Conservation (phyloP, 2,888 invertebrate genomes). For the Cremastinae sp. region DNA sequence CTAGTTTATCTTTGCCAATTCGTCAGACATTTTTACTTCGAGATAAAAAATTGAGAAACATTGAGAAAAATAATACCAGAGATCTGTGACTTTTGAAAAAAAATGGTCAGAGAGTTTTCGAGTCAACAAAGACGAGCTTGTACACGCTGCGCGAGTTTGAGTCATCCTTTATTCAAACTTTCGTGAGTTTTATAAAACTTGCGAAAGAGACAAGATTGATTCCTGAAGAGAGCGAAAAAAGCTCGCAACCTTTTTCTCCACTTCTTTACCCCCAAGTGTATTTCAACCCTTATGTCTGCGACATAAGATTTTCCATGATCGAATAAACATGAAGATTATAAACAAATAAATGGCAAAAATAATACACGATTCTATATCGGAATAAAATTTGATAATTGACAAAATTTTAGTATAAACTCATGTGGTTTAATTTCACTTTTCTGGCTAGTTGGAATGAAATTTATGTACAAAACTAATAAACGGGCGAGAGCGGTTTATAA, state of each 20-base stretch:
- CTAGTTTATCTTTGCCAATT: too few relatives aligned
- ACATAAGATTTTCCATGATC: slow-evolving; percentile 27
- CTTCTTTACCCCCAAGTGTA: slow-evolving; percentile 27
- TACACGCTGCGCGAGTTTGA: slow-evolving; percentile 58
- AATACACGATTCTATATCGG: too few relatives aligned
- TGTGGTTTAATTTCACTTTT: too few relatives aligned
- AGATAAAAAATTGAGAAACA: too few relatives aligned
- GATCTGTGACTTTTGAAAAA: slow-evolving; percentile 59
- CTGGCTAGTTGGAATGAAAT: slow-evolving; percentile 44
- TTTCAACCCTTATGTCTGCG: slow-evolving; percentile 32
- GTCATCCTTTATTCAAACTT: slow-evolving; percentile 74
- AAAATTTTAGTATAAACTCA: too few relatives aligned
- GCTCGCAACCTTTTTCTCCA: slow-evolving; percentile 45
- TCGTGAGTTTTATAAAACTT: slow-evolving; percentile 71
- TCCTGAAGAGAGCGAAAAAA: slow-evolving; percentile 52
- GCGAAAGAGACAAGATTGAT: slow-evolving; percentile 63
- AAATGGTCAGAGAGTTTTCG: slow-evolving; percentile 71
- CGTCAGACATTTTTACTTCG: too few relatives aligned
- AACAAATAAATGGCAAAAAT: too few relatives aligned
- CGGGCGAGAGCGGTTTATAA: neutral
- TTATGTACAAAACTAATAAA: slow-evolving; percentile 62
- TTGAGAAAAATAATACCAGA: too few relatives aligned
- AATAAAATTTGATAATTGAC: too few relatives aligned
- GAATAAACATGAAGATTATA: slow-evolving; percentile 8
- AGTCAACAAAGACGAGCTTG: slow-evolving; percentile 25